These are phyloP conservation scores for Iselma pallidipennis DNA, from an alignment of 2,888 invertebrate genomes.

Conservation along the genomic window DNA sequence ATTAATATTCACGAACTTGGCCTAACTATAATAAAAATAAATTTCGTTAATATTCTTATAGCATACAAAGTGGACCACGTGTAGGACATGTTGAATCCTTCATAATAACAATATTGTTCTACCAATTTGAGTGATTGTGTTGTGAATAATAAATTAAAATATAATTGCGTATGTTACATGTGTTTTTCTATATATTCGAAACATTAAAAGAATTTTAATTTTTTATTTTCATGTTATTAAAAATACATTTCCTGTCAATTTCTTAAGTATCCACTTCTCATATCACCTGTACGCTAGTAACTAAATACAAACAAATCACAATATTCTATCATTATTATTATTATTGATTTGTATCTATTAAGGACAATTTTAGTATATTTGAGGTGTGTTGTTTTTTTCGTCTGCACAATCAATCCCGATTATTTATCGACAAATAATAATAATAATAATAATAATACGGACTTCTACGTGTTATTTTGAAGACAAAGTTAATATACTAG, in stretches of 20 bases:
- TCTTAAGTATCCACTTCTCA: constrained; percentile 28
- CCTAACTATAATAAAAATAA: constrained; percentile 33
- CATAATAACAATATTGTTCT: constrained; percentile 23
- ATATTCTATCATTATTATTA: not conserved
- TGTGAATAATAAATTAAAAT: constrained; percentile 38
- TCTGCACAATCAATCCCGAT: not conserved
- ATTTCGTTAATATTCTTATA: constrained; percentile 36
- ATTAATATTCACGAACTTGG: constrained; percentile 21
- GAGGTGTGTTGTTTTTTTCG: not conserved
- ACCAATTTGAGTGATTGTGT: constrained; percentile 38
- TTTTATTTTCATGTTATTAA: constrained; percentile 31
- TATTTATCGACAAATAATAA: not conserved
- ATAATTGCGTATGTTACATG: constrained; percentile 40
- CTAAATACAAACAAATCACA: constrained; percentile 17
- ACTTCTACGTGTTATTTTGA: too few species aligned
- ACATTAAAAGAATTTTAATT: constrained; percentile 36
- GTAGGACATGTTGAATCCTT: constrained; percentile 26
- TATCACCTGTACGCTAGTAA: constrained; percentile 10
- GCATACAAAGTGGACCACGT: constrained; percentile 34
- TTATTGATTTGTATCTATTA: not conserved
- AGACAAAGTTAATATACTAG: not conserved
- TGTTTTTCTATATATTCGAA: constrained; percentile 32
- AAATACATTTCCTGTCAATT: constrained; percentile 41
- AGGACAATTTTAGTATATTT: not conserved
- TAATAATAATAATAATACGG: not conserved